Conservation (phyloP, 2,888 invertebrate species). For the Hypselothyrea guttata region DNA sequence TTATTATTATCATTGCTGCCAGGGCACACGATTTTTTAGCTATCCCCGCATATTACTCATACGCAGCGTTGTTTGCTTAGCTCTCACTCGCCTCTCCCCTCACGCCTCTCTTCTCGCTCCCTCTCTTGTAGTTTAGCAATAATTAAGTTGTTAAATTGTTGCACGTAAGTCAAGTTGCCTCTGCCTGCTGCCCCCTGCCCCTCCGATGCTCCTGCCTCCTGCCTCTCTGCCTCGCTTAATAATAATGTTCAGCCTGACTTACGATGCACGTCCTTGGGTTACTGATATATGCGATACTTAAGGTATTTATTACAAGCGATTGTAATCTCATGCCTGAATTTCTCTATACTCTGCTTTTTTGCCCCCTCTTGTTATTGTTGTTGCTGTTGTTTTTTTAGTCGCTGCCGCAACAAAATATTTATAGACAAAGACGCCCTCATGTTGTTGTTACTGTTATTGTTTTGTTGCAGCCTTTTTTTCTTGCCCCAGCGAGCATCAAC, state of each 20-base stretch:
- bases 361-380: neutral
- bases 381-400: neutral
- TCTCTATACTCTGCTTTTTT: slow-evolving; percentile 45
- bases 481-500: slow-evolving; percentile 35
- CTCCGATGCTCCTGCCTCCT: neutral
- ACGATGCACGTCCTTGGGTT: slow-evolving; percentile 78
- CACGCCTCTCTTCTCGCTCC: slow-evolving; percentile 51
- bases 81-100: slow-evolving; percentile 40
- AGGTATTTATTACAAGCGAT: slow-evolving; percentile 81
- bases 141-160: slow-evolving; percentile 81
- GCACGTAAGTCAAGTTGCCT: slow-evolving; percentile 76
- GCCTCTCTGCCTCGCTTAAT: slow-evolving; percentile 60
- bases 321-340: slow-evolving; percentile 75
- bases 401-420: slow-evolving; percentile 58
- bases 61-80: slow-evolving; percentile 74
- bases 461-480: slow-evolving; percentile 29
- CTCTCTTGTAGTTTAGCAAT: slow-evolving; percentile 78
- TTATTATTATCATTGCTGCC: slow-evolving; percentile 52
- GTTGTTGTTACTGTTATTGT: slow-evolving; percentile 11
- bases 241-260: slow-evolving; percentile 75
- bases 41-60: slow-evolving; percentile 61
- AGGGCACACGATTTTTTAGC: slow-evolving; percentile 55
- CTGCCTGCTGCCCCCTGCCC: slow-evolving; percentile 13
- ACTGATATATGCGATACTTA: slow-evolving; percentile 80
- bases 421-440: slow-evolving; percentile 54